Conservation (phyloP, 2,113 vertebrate genomes). For the Lota lota region DNA sequence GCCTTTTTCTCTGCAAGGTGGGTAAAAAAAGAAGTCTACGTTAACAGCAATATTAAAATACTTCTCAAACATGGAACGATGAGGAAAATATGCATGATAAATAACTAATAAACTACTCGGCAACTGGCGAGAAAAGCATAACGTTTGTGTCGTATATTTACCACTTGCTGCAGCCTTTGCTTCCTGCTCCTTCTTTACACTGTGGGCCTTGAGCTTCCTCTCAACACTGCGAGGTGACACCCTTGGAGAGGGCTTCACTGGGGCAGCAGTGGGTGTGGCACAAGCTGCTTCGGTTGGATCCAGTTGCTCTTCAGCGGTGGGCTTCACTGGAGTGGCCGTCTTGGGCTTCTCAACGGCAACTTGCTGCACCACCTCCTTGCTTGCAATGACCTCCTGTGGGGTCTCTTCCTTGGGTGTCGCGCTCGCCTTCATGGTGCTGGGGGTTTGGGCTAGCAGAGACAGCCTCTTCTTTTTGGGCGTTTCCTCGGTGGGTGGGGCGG, state of each 20-base stretch:
- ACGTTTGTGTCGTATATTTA: neutral
- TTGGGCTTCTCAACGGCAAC: conserved; percentile 49
- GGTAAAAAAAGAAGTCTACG: neutral
- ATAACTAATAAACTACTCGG: neutral
- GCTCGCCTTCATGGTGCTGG: no score
- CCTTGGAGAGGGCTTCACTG: conserved; percentile 14
- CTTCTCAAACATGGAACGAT: no score
- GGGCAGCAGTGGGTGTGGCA: neutral
- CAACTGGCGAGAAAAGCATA: neutral
- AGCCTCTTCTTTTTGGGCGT: neutral
- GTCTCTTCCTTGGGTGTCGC: no score
- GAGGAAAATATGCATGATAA: neutral
- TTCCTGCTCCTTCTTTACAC: conserved; percentile 24
- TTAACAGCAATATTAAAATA: no score
- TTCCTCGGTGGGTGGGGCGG: neutral
- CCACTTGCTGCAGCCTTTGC: conserved; percentile 18
- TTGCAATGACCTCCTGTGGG: conserved; percentile 40
- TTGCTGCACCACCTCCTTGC: conserved; percentile 51
- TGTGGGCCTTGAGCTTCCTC: conserved; percentile 13
- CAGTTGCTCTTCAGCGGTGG: neutral
- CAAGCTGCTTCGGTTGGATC: neutral
- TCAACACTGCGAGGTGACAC: conserved; percentile 48
- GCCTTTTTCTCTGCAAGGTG: conserved; percentile 30
- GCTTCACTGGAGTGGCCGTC: conserved; percentile 26
- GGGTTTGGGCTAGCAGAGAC: no score